A percentile compares a stretch with the other conserved stretches of the same genome.
phyloP scores from a whole-genome alignment of 1,140 invertebrate species.

The Euschistus heros region DNA sequence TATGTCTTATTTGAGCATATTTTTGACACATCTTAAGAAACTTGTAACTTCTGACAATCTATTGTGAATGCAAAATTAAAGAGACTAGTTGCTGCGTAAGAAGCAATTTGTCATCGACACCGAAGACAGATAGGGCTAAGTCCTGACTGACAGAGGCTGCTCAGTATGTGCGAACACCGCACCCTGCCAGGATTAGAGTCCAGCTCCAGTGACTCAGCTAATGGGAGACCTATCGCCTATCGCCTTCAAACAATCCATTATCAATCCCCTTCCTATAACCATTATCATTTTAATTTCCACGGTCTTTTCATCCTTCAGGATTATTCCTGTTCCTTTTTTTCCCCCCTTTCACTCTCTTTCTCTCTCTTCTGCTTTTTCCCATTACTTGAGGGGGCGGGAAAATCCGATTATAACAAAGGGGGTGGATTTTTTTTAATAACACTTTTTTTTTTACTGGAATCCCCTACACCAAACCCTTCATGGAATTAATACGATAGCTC shows the following conservation, averaged over 20 bases:
- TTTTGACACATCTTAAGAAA: too few species aligned
- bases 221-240: background rate
- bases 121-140: too few species aligned
- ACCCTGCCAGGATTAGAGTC: too few species aligned
- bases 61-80: too few species aligned
- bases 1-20: too few species aligned
- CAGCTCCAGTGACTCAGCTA: background rate
- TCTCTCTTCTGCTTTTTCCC: too few species aligned
- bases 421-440: slow-evolving; percentile 7
- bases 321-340: slow-evolving; percentile 3
- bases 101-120: too few species aligned
- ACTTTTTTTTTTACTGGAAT: slow-evolving; percentile 2
- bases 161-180: too few species aligned
- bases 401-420: slow-evolving; percentile 8
- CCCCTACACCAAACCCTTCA: background rate
- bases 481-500: slow-evolving; percentile 8
- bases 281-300: slow-evolving; percentile 10
- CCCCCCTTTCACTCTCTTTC: too few species aligned
- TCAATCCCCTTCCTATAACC: slow-evolving; percentile 4
- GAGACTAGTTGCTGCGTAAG: too few species aligned
- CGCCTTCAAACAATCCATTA: slow-evolving; percentile 5
- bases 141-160: too few species aligned
- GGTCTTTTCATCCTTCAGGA: background rate
- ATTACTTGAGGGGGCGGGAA: background rate
- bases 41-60: too few species aligned